Percentiles rank a stretch among this genome's conserved stretches.
phyloP scores from a whole-genome alignment of 2,888 invertebrate genomes.

The Melanotus villosus region DNA sequence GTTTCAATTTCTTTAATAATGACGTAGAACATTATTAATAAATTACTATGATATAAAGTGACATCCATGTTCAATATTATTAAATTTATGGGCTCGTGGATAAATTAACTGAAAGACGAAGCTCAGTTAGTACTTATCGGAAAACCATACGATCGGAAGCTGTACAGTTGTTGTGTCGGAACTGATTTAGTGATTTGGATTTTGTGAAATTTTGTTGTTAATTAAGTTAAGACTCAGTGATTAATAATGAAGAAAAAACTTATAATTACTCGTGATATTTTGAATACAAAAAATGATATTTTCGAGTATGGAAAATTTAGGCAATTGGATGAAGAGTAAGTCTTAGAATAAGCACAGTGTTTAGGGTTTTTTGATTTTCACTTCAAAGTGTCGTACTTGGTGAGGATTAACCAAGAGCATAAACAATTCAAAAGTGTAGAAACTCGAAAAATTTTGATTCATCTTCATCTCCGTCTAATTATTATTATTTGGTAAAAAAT shows the following conservation, averaged over 20 bases:
- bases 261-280: constrained; percentile 20
- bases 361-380: too few species aligned
- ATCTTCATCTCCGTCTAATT: too few species aligned
- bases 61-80: too few species aligned
- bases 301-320: constrained; percentile 21
- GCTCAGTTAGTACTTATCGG: background rate
- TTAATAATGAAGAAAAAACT: constrained; percentile 14
- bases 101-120: background rate
- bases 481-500: too few species aligned
- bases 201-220: too few species aligned
- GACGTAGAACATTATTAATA: constrained; percentile 7
- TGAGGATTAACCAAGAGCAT: too few species aligned
- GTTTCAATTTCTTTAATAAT: constrained; percentile 22
- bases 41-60: constrained; percentile 23
- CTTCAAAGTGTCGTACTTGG: too few species aligned
- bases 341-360: background rate
- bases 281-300: background rate
- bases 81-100: background rate
- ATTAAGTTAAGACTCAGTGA: background rate
- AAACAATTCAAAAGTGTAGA: too few species aligned
- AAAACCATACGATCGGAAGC: too few species aligned
- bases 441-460: too few species aligned
- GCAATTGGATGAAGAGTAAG: constrained; percentile 25
- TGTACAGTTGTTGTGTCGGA: too few species aligned
- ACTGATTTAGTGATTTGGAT: too few species aligned